Evolutionary conservation across 2,888 invertebrate genomes (phyloP).

Genomic region (Ennomos fuscantarius): DNA sequence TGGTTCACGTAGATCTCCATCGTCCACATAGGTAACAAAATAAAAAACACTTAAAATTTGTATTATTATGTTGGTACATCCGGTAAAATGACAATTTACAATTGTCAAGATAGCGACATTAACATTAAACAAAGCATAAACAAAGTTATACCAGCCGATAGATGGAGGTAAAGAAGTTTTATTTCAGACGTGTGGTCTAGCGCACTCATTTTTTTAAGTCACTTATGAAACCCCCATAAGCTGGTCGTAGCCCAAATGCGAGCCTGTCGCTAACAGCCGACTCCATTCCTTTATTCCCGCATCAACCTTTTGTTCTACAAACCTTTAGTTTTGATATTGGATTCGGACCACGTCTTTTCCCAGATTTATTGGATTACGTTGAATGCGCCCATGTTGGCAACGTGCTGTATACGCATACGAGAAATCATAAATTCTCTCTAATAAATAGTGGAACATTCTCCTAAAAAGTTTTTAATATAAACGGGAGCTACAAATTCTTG

Average conservation of each 20-base stretch:
- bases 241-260: neutral
- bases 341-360: constrained; percentile 56
- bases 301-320: constrained; percentile 68
- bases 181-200: too few species aligned
- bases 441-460: constrained; percentile 12
- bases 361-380: constrained; percentile 58
- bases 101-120: too few species aligned
- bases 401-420: constrained; percentile 25
- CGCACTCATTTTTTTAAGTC: too few species aligned
- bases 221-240: too few species aligned
- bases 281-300: constrained; percentile 62
- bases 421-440: constrained; percentile 20
- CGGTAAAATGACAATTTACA: too few species aligned
- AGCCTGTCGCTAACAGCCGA: constrained; percentile 42
- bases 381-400: constrained; percentile 44
- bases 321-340: constrained; percentile 63
- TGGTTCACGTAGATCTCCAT: too few species aligned
- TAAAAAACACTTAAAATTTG: too few species aligned
- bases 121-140: too few species aligned
- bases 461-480: constrained; percentile 1
- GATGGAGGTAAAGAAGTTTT: too few species aligned
- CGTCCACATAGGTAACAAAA: too few species aligned
- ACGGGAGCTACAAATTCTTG: neutral
- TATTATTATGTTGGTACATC: too few species aligned
- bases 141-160: too few species aligned